phyloP scores from a whole-genome alignment of 2,113 vertebrate species.

The Procavia capensis region DNA sequence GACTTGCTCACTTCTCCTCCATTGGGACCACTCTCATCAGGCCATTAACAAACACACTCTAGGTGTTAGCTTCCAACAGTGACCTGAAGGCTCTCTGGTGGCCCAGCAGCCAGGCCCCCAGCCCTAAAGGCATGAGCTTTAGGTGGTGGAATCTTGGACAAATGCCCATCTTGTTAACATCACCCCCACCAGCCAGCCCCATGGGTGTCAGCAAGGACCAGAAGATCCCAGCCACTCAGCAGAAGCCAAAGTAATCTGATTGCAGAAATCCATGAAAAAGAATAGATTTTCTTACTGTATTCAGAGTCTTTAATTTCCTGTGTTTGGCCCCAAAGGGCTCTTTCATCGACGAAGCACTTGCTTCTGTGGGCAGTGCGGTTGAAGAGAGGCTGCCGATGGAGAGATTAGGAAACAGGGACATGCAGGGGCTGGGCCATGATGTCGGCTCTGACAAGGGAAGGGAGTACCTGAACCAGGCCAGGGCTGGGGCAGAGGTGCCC shows the following conservation, averaged over 20 bases:
- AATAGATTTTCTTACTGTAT: slow-evolving; percentile 72
- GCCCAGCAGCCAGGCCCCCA: background rate
- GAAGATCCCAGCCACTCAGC: background rate
- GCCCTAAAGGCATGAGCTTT: no score
- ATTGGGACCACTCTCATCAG: background rate
- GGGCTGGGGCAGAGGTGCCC: background rate
- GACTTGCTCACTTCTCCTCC: background rate
- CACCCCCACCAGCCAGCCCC: background rate
- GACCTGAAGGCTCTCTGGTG: background rate
- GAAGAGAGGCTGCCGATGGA: slow-evolving; percentile 57
- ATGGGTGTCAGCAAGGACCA: background rate
- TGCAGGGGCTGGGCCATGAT: background rate
- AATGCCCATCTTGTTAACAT: background rate
- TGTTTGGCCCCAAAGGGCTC: slow-evolving; percentile 79
- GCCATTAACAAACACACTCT: background rate
- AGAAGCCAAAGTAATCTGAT: background rate
- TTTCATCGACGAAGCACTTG: slow-evolving; percentile 79
- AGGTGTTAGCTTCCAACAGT: background rate
- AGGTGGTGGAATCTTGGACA: background rate
- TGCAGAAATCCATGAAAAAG: slow-evolving; percentile 66
- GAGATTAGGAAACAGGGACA: slow-evolving; percentile 42
- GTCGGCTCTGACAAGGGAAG: background rate
- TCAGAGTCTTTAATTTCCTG: slow-evolving; percentile 77
- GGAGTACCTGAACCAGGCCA: background rate
- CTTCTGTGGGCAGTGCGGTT: slow-evolving; percentile 63